Base-by-base conservation (phyloP, 53 echinoderm and acorn worm genomes). In the Echinometra lucunter region DNA sequence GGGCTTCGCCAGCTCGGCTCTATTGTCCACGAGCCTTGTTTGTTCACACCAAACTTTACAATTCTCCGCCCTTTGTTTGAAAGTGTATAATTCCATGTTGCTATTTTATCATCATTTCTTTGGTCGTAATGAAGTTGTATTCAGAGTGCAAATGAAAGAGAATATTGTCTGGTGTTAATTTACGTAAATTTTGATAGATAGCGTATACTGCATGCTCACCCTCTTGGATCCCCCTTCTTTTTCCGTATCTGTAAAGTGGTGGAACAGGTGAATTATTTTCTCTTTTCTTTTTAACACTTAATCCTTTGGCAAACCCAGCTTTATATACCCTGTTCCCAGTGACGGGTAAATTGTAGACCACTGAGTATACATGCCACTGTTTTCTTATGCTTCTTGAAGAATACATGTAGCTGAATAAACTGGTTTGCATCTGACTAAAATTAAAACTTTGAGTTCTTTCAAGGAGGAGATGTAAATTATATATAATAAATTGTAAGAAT, bases 1-100 rank as follows among this genome's bases (percentile, higher is more conserved):
- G 74, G 70, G 10, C 28, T 53, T 72, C 74, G 57, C 0, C 53
- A 58, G 63, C 66, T 13, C 37, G 74, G 49, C 32, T 72, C 92
- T 53, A 92, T 92, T 92, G 92, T 92, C 92, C 53, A 34, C 92
- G 11, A 21, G n/a, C 85, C 25, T 55, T 91, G 91, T 91, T 91
- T 91, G 91, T 66, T 91, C 38, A 56, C 91, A 56, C 88, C 55
- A 55, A 81, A 81, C 81, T 81, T 81, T 81, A 13, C 81, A 81
- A 81, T 81, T 81, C 23, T 44, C 21, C 23, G 81, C 19, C 23
- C 81, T 81, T 81, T 81, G 81, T 81, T 81, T 81, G 81, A 81
- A 81, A 44, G 81, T 81, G 81, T 81, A 81, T 81, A 44, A 81
- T 81, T 57, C 30, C 35, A 13, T 88, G 88, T 88, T 88, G 19